Evolutionary conservation across 1,140 invertebrate genomes (phyloP).

Genomic region (Hermatobates lingyangjiaoensis): DNA sequence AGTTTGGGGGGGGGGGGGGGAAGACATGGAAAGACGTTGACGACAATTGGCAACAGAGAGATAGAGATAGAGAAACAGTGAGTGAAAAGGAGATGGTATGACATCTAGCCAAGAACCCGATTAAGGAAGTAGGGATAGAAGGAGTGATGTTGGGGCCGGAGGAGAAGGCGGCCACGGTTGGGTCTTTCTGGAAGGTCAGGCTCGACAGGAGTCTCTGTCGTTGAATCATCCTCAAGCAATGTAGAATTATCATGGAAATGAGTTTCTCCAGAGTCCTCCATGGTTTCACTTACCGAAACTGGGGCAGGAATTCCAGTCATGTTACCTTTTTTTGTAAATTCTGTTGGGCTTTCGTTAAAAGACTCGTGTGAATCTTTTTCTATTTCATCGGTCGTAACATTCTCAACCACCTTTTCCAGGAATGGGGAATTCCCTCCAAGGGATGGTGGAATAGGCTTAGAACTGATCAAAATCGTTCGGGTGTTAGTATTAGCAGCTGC

Average conservation of each 20-base stretch:
- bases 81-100: no score
- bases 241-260: conserved; percentile 15
- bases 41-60: no score
- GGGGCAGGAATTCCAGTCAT: no score
- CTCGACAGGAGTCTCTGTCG: conserved; percentile 10
- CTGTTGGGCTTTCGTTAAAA: conserved; percentile 3
- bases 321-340: no score
- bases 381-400: conserved; percentile 3
- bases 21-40: no score
- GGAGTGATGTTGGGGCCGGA: conserved; percentile 23
- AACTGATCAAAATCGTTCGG: conserved; percentile 2
- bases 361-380: not conserved
- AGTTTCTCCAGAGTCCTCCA: not conserved
- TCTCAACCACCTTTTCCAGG: conserved; percentile 7
- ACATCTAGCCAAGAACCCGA: conserved; percentile 27
- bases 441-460: conserved; percentile 16
- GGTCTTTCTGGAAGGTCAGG: conserved; percentile 20
- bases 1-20: no score
- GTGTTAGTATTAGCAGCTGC: not conserved
- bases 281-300: conserved; percentile 3
- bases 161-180: conserved; percentile 23
- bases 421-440: conserved; percentile 15
- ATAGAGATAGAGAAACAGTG: no score
- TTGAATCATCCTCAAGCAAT: conserved; percentile 5
- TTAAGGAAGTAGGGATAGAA: conserved; percentile 31